A percentile compares a stretch with the other conserved stretches of the same genome.
phyloP scores from a whole-genome alignment of 2,888 invertebrate species.

The Catocala fraxini region DNA sequence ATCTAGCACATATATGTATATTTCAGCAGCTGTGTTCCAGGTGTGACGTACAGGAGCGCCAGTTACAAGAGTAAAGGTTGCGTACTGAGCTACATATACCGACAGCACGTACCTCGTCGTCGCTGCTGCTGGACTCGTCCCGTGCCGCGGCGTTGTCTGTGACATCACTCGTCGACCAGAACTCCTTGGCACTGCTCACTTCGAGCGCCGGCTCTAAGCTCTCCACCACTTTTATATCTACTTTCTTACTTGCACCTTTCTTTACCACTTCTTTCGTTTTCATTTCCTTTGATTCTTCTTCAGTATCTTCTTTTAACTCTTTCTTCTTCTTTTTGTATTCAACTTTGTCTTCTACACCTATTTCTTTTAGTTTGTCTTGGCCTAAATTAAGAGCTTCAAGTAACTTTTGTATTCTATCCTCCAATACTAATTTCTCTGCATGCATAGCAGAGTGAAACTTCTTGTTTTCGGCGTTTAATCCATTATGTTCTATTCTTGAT shows the following conservation, averaged over 20 bases:
- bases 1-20: no score
- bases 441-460: slow-evolving; percentile 76
- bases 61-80: slow-evolving; percentile 11
- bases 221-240: slow-evolving; percentile 56
- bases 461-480: slow-evolving; percentile 67
- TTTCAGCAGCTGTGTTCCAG: no score
- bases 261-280: slow-evolving; percentile 32
- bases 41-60: no score
- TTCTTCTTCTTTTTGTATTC: slow-evolving; percentile 47
- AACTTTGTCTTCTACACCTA: slow-evolving; percentile 52
- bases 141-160: slow-evolving; percentile 24
- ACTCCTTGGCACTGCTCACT: slow-evolving; percentile 77
- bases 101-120: slow-evolving; percentile 82
- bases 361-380: slow-evolving; percentile 50
- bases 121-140: slow-evolving; percentile 74
- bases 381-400: slow-evolving; percentile 57
- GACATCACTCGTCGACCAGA: slow-evolving; percentile 64
- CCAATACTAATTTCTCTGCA: slow-evolving; percentile 63
- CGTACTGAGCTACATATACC: no score
- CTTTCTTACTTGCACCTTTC: slow-evolving; percentile 35
- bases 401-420: slow-evolving; percentile 65
- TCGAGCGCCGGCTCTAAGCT: slow-evolving; percentile 68
- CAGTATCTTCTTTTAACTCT: slow-evolving; percentile 21
- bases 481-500: slow-evolving; percentile 66
- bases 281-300: slow-evolving; percentile 36